Percentiles rank a stretch among this genome's conserved stretches.
Conservation (phyloP, 2,888 invertebrate genomes). For the Notocelia uddmanniana region DNA sequence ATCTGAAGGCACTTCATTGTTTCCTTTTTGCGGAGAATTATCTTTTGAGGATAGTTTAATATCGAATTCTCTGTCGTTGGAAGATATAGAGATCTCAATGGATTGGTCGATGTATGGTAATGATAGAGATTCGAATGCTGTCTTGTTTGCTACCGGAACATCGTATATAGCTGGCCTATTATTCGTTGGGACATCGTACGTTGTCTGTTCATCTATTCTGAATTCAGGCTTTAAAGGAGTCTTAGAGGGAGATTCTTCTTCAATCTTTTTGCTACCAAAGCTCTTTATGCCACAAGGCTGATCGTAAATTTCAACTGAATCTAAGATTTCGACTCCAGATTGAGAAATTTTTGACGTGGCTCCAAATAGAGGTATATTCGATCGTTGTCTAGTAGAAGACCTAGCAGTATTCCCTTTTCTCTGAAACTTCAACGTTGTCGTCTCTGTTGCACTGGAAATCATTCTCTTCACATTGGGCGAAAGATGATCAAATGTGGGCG, state of each 20-base stretch:
- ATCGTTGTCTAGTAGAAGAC: conserved; percentile 72
- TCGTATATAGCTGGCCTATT: conserved; percentile 80
- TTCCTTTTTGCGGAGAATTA: conserved; percentile 68
- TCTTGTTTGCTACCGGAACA: conserved; percentile 73
- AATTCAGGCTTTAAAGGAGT: conserved; percentile 68
- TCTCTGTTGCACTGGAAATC: conserved; percentile 84
- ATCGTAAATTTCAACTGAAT: conserved; percentile 81
- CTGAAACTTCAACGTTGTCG: conserved; percentile 75
- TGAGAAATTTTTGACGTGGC: conserved; percentile 83
- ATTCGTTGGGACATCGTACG: conserved; percentile 80
- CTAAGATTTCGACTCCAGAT: conserved; percentile 77
- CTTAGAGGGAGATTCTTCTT: conserved; percentile 62
- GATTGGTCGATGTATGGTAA: conserved; percentile 81
- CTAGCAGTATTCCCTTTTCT: conserved; percentile 71
- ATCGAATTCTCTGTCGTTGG: conserved; percentile 83
- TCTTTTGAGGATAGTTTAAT: conserved; percentile 78
- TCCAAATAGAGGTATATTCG: conserved; percentile 81
- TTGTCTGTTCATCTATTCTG: conserved; percentile 70
- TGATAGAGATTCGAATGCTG: conserved; percentile 78
- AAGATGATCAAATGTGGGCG: conserved; percentile 81
- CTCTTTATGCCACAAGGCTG: conserved; percentile 67
- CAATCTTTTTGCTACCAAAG: conserved; percentile 57
- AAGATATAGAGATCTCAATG: conserved; percentile 78
- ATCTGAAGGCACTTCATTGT: conserved; percentile 64
- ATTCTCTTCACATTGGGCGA: conserved; percentile 88